phyloP scores from a whole-genome alignment of 2,888 invertebrate species.

The Malthinus seriepunctatus region DNA sequence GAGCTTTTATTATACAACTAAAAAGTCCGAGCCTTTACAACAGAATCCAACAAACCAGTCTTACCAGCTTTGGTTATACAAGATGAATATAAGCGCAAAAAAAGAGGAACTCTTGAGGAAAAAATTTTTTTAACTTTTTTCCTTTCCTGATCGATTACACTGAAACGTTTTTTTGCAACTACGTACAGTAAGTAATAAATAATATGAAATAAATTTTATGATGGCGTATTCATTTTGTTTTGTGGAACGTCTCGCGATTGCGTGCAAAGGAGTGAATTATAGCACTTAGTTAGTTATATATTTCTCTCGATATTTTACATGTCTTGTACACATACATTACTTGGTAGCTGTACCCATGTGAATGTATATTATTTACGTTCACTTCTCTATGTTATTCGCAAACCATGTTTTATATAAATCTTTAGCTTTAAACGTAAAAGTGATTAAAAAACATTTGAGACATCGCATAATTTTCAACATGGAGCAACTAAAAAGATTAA shows the following conservation, averaged over 20 bases:
- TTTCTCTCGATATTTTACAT: conserved; percentile 50
- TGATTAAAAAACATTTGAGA: conserved; percentile 28
- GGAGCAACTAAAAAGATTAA: conserved; percentile 28
- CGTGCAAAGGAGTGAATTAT: conserved; percentile 29
- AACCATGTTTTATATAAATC: conserved; percentile 15
- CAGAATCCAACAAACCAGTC: conserved; percentile 47
- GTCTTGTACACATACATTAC: conserved; percentile 49
- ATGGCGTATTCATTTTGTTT: conserved; percentile 36
- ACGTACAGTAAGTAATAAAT: conserved; percentile 35
- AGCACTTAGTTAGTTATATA: conserved; percentile 39
- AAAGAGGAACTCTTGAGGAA: conserved; percentile 32
- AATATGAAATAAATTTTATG: conserved; percentile 34
- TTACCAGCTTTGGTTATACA: conserved; percentile 44
- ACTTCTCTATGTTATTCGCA: conserved; percentile 40
- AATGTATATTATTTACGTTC: conserved; percentile 45
- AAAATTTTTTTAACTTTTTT: conserved; percentile 43
- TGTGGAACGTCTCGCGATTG: conserved; percentile 28
- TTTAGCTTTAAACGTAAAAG: conserved; percentile 12
- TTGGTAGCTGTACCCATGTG: conserved; percentile 50
- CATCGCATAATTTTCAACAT: conserved; percentile 25
- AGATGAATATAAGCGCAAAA: not conserved
- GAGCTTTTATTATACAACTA: conserved; percentile 16
- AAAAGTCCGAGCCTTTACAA: conserved; percentile 26
- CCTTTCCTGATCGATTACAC: conserved; percentile 41
- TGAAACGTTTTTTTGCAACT: conserved; percentile 27